Base-by-base conservation (phyloP, 2,113 vertebrate species). In the Hydrolagus affinis region DNA sequence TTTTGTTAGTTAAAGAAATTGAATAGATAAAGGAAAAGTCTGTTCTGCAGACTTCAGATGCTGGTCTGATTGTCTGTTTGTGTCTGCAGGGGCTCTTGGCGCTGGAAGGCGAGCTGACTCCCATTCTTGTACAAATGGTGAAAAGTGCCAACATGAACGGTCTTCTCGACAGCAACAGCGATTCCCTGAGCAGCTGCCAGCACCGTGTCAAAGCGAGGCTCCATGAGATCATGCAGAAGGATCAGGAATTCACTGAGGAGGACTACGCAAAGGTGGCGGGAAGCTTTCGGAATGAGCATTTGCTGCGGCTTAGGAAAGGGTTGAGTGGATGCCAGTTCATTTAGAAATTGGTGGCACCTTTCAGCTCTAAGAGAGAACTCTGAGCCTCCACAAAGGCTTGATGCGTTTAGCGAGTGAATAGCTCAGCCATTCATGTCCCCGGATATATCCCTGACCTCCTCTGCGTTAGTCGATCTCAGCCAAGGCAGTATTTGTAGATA, bases 71-170 rank as follows among this genome's bases (percentile, higher is more conserved):
- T 25, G 59, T 70, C 8, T 19, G 25, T 86, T 44, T 85, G 66
- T 88, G 10, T 86, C 56, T 85, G 57, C 90, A 99, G 98, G 98
- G 98, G 23, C 91, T 99, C 86, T 91, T 99, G 90, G 98, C 98
- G 32, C 89, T 99, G 88, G 98, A 99, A 90, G 98, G 97, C 0
- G 98, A 99, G 90, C 92, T 99, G 88, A 99, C 98, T 0, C 98
- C 97, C 77, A 99, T 99, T 91, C 91, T 99, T 90, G 98, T 99
- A 85, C 97, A 99, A 92, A 99, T 99, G 98, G 98, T 99, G 86
- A 99, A 99, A 91, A 99, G 98, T 66, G 98, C 98, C 90, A 99
- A 99, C 90, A 99, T 99, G 98, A 99, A 99, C 0, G 98, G 98
- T 21, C 94, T 99, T 32, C 92, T 99, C 90, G 98, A 99, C 92